These are phyloP conservation scores for Neria commutata DNA, from an alignment of 2,888 invertebrate genomes.

Conservation along the genomic window DNA sequence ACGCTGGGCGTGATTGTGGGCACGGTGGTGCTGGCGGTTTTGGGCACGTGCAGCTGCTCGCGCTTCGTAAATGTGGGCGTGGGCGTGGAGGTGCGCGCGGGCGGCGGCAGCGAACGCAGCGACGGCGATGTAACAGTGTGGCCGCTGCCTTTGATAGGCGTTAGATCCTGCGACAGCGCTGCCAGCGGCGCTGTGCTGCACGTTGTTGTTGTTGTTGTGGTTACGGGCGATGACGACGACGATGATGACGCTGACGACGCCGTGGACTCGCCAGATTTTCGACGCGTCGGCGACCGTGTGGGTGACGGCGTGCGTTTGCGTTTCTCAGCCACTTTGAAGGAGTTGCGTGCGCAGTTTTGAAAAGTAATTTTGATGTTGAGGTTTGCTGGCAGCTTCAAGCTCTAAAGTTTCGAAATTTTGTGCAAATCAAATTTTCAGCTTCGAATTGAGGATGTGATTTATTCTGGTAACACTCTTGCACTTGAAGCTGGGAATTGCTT, in stretches of 20 bases:
- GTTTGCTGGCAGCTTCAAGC: not conserved
- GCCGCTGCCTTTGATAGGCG: not conserved
- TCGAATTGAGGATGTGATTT: too few relatives aligned
- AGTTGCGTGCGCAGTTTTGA: slow-evolving; percentile 18
- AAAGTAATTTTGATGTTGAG: slow-evolving; percentile 19
- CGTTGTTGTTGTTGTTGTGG: slow-evolving; percentile 33
- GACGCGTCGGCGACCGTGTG: slow-evolving; percentile 52
- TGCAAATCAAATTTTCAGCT: too few relatives aligned
- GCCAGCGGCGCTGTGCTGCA: slow-evolving; percentile 21
- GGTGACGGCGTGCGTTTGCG: slow-evolving; percentile 58
- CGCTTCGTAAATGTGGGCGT: slow-evolving; percentile 29
- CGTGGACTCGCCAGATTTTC: slow-evolving; percentile 39
- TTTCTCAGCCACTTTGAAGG: slow-evolving; percentile 61
- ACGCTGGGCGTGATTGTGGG: slow-evolving; percentile 32
- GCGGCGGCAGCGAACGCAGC: slow-evolving; percentile 42
- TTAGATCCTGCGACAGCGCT: slow-evolving; percentile 35
- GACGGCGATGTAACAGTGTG: slow-evolving; percentile 3
- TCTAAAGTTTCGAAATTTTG: too few relatives aligned
- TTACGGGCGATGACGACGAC: slow-evolving; percentile 20
- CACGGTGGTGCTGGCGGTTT: slow-evolving; percentile 44
- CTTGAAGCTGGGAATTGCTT: too few relatives aligned
- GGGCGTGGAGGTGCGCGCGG: slow-evolving; percentile 47
- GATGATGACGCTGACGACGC: slow-evolving; percentile 3
- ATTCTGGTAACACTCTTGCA: too few relatives aligned
- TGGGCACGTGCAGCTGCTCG: slow-evolving; percentile 8